Evolutionary conservation across 2,113 vertebrate species (phyloP).

Genomic region (Bettongia penicillata): DNA sequence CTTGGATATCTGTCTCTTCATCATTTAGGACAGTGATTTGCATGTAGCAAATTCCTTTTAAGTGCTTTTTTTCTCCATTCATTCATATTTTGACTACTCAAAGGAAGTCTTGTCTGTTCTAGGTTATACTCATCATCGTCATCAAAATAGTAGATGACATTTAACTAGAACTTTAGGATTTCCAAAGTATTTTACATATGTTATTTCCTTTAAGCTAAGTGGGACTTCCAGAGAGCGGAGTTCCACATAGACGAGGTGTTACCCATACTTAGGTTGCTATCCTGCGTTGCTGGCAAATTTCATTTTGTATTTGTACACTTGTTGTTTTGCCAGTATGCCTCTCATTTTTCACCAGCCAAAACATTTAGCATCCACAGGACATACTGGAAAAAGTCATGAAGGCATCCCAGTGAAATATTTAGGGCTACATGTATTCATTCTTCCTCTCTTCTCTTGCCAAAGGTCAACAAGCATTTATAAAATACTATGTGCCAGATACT

Average conservation of each 20-base stretch:
- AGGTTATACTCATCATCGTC: neutral
- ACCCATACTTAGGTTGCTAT: neutral
- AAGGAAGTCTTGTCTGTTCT: neutral
- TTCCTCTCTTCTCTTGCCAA: neutral
- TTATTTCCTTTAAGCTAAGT: neutral
- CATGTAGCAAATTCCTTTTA: neutral
- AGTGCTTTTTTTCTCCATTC: neutral
- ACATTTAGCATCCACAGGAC: neutral
- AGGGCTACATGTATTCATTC: neutral
- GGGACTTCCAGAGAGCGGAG: neutral
- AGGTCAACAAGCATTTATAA: neutral
- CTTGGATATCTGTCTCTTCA: neutral
- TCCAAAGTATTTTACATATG: neutral
- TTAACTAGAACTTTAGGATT: neutral
- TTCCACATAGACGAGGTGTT: neutral
- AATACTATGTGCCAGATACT: neutral
- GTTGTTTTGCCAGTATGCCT: neutral
- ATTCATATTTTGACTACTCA: neutral
- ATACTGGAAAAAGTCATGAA: neutral
- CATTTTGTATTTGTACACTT: neutral
- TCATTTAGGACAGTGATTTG: neutral
- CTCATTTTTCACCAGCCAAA: neutral
- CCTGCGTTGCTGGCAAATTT: neutral
- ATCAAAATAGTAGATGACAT: neutral
- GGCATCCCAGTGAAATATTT: neutral